Evolutionary conservation across 2,797 vertebrate species (phyloP).

Genomic region (Buceros bicornis): DNA sequence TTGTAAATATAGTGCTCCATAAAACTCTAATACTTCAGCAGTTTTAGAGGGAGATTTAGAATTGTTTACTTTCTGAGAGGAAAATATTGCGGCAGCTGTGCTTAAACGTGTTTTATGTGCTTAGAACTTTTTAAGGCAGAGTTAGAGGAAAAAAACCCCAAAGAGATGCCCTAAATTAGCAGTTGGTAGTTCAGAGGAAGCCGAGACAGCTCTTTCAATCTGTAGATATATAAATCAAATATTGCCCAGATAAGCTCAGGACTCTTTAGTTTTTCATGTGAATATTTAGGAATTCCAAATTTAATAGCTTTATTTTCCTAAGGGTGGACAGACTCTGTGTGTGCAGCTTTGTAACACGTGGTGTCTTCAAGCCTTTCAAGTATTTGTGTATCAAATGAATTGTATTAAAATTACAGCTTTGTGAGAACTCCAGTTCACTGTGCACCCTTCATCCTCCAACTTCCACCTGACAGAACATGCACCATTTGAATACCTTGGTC

Average conservation of each 20-base stretch:
- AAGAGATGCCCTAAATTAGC: background rate
- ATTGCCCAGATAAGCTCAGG: background rate
- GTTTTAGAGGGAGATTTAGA: background rate
- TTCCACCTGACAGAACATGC: background rate
- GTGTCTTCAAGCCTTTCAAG: background rate
- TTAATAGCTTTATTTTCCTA: background rate
- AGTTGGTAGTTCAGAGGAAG: background rate
- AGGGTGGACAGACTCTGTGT: background rate
- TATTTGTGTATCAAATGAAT: background rate
- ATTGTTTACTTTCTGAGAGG: slow-evolving; percentile 3
- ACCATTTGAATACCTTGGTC: background rate
- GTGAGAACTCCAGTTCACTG: background rate
- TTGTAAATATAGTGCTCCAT: background rate
- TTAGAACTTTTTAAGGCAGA: background rate
- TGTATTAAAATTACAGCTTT: background rate
- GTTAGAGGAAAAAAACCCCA: background rate
- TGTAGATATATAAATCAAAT: background rate
- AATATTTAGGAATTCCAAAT: background rate
- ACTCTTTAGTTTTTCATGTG: background rate
- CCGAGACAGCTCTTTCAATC: background rate
- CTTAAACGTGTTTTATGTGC: background rate
- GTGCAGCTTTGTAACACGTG: background rate
- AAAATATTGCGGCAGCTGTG: slow-evolving; percentile 3
- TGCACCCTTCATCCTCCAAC: background rate
- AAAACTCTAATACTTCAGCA: background rate